phyloP scores from a whole-genome alignment of 1,140 invertebrate genomes.

The Drosophila teissieri region DNA sequence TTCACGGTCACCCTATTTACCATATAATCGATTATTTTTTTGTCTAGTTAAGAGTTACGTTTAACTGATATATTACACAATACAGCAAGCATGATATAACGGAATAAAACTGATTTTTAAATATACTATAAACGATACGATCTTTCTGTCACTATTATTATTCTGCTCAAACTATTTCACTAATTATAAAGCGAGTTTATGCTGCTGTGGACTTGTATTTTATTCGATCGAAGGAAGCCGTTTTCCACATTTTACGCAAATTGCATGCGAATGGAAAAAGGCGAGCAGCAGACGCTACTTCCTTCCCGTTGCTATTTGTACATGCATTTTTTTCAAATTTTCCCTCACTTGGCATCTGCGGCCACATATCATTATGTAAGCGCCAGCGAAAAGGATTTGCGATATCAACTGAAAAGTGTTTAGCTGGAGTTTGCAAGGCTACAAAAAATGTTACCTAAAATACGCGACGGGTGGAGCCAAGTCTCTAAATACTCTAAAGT shows the following conservation, averaged over 20 bases:
- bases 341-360: conserved; percentile 44
- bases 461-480: background rate
- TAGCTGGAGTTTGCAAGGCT: conserved; percentile 23
- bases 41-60: conserved; percentile 52
- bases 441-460: conserved; percentile 13
- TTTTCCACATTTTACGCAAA: background rate
- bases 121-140: conserved; percentile 10
- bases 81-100: conserved; percentile 50
- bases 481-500: background rate
- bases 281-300: conserved; percentile 15
- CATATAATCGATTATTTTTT: conserved; percentile 32
- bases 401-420: conserved; percentile 76
- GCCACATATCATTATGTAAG: conserved; percentile 78
- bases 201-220: background rate
- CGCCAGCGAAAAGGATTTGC: conserved; percentile 73
- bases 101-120: conserved; percentile 20
- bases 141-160: too few relatives aligned
- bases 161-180: too few relatives aligned
- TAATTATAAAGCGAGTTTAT: too few relatives aligned
- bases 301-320: background rate
- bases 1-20: conserved; percentile 4
- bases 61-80: conserved; percentile 51
- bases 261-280: conserved; percentile 12
- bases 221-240: background rate
- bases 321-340: background rate